Conservation (phyloP, 1,140 invertebrate species). For the Phymastichus coffea region DNA sequence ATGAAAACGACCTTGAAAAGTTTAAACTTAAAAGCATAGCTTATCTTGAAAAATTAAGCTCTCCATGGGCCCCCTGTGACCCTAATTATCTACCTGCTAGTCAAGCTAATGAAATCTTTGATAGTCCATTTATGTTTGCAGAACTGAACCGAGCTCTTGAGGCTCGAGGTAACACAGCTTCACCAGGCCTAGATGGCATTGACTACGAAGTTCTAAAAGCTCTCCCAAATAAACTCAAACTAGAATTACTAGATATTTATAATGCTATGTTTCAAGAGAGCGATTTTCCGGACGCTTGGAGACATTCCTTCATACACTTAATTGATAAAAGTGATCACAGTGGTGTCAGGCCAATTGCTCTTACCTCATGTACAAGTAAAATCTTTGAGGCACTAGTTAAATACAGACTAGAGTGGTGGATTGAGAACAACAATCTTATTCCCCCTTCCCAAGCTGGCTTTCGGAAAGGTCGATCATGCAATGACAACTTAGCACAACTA, state of each 20-base stretch:
- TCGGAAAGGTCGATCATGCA: too few species aligned
- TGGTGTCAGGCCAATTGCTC: constrained; percentile 24
- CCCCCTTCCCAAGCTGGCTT: constrained; percentile 17
- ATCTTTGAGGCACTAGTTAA: constrained; percentile 28
- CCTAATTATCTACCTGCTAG: background rate
- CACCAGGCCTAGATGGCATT: constrained; percentile 28
- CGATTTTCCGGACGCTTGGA: too few species aligned
- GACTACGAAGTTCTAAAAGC: constrained; percentile 18
- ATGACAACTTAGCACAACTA: too few species aligned
- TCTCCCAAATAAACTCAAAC: constrained; percentile 14
- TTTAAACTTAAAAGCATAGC: too few species aligned
- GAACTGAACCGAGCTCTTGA: background rate
- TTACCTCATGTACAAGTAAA: constrained; percentile 2
- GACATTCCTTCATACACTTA: constrained; percentile 17
- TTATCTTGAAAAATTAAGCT: background rate
- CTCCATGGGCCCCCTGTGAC: background rate
- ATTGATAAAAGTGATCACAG: constrained; percentile 21
- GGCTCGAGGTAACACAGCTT: background rate
- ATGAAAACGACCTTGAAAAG: too few species aligned
- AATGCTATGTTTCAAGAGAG: constrained; percentile 21
- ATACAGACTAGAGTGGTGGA: constrained; percentile 24
- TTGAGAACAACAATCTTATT: too few species aligned
- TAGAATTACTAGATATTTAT: too few species aligned
- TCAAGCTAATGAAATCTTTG: background rate
- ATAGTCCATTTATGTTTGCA: background rate